Percentiles rank a stretch among this genome's conserved stretches.
Evolutionary conservation across 2,113 vertebrate species (phyloP).

Genomic region (Morone chrysops): DNA sequence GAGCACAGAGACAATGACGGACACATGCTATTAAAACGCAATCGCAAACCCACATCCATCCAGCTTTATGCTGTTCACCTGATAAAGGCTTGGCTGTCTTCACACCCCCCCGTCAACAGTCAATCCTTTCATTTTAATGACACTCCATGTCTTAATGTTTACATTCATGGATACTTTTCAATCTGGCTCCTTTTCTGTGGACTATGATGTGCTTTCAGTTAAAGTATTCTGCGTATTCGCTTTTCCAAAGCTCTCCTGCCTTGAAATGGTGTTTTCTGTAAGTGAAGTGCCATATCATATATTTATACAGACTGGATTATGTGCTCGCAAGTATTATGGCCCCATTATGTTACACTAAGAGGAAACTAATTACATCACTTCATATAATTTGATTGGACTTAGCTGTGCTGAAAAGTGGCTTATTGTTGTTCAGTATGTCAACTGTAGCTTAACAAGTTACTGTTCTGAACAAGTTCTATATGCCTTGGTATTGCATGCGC

Average conservation of each 20-base stretch:
- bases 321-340: conserved; percentile 69
- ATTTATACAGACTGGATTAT: conserved; percentile 75
- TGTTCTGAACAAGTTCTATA: conserved; percentile 31
- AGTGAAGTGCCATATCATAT: conserved; percentile 80
- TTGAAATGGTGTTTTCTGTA: conserved; percentile 23
- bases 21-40: conserved; percentile 13
- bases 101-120: conserved; percentile 3
- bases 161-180: conserved; percentile 57
- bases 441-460: conserved; percentile 22
- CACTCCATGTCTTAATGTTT: conserved; percentile 72
- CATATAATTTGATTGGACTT: conserved; percentile 23
- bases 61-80: conserved; percentile 13
- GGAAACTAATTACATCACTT: conserved; percentile 53
- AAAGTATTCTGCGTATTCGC: conserved; percentile 11
- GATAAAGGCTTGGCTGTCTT: background rate
- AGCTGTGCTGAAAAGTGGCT: conserved; percentile 41
- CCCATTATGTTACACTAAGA: conserved; percentile 50
- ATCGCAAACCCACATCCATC: conserved; percentile 26
- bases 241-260: conserved; percentile 34
- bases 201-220: conserved; percentile 40
- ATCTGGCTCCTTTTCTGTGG: conserved; percentile 56
- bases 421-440: conserved; percentile 48
- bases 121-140: conserved; percentile 24
- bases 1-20: conserved; percentile 65
- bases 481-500: conserved; percentile 74